Evolutionary conservation across 2,797 vertebrate species (phyloP), one percentile per base, ranked within the genome.

Genomic region (Tragopan temminckii): DNA sequence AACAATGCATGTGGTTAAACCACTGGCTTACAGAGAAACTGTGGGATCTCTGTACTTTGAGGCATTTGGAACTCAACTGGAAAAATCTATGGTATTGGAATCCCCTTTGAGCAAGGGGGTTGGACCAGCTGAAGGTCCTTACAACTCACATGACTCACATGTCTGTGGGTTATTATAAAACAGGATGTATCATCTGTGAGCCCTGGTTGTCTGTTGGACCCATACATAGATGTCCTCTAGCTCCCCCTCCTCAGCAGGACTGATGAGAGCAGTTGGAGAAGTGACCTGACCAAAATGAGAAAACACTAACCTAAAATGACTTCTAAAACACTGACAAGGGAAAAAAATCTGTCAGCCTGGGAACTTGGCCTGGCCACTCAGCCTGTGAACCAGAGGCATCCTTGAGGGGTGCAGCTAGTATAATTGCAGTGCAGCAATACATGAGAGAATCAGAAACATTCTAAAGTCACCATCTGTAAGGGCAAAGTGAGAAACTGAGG

Each of bases 101-200:
- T 2, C 3, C 61, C 6, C 11, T 81, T 59, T 53, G 25, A 69
- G 24, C 24, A 61, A 53, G 38, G 11, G 14, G 9, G 0, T 58
- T 79, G 24, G 25, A 40, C 33, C 35, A 68, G 57, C 2, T 63
- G 36, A 68, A 74, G 8, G 24, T 62, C 20, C 20, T 68, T 62
- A 35, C 14, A 55, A 35, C 5, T 27, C 42, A 24, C 2, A 5
- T 40, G 61, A 57, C 67, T 90, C 17, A 43, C 42, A 43, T 43
- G 38, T 2, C 16, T 50, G 6, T 23, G 17, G 4, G 4, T 81
- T 81, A n/a, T n/a, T 29, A 5, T 35, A 45, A 55, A 79, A 23
- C 11, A 36, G 36, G 5, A 18, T 81, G 13, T 35, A 1, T 59
- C 0, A 1, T 11, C 0, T 57, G 12, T 33, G 25, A 11, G n/a